Conservation (phyloP, 2,113 vertebrate genomes). For the Pristiophorus japonicus region DNA sequence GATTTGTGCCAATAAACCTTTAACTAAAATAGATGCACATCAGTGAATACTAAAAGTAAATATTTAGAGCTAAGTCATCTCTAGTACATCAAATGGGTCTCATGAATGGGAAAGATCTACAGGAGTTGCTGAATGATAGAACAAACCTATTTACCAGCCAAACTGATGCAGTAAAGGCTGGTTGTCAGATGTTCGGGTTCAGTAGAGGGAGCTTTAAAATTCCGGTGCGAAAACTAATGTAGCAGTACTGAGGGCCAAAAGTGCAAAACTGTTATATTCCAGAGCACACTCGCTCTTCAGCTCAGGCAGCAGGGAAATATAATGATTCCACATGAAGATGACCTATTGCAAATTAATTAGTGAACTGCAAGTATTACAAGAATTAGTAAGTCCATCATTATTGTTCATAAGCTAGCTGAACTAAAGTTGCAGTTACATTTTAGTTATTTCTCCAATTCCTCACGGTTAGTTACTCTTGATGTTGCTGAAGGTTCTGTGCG, state of each 20-base stretch:
- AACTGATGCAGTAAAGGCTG: not conserved
- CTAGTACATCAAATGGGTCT: not conserved
- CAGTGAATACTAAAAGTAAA: not conserved
- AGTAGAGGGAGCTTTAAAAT: not conserved
- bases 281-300: too few relatives aligned
- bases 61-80: not conserved
- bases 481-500: not conserved
- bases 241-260: not conserved
- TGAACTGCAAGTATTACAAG: not conserved
- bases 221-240: not conserved
- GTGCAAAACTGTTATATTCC: not conserved
- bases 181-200: not conserved
- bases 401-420: not conserved
- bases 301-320: not conserved
- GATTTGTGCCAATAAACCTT: not conserved
- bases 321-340: not conserved
- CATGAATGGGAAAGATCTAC: not conserved
- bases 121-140: not conserved
- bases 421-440: not conserved
- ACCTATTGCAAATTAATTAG: not conserved
- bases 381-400: not conserved
- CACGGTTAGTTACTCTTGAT: not conserved
- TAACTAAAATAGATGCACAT: not conserved
- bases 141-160: not conserved
- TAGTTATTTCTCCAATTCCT: conserved; percentile 6